Evolutionary conservation across 92 coral and sea anemone species (phyloP), one percentile per base, ranked within the genome.

Genomic region (Palythoa caribaeorum): DNA sequence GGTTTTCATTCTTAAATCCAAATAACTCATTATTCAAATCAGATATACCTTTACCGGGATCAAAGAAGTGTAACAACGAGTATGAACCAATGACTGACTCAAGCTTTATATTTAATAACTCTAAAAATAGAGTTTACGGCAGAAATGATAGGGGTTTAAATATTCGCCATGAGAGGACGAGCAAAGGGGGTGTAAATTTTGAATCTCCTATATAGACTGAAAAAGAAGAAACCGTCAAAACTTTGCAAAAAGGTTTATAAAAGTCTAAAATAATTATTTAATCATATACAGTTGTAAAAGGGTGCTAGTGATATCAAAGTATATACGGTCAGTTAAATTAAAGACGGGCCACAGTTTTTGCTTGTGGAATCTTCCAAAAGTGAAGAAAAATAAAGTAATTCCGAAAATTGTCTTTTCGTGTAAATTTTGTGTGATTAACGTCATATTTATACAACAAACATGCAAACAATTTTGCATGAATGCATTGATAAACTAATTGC

Each of bases 151-250:
- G n/a, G 13, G 21, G 79, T 76, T 76, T 47, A 21, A 48, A 52
- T 17, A 48, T 3, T 47, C 15, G 28, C 17, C 37, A 65, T 11
- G 84, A 38, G 11, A 79, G 14, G 28, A 62, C 57, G 5, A 16
- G 54, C 16, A 59, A 66, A 55, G 39, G 37, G 38, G 19, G 50
- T 17, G 19, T 57, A 50, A 17, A 37, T 15, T 52, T 16, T 50
- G 69, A 78, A n/a, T 36, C 84, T n/a, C 84, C 84, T 3, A 57
- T 78, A 37, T 78, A 57, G 47, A 9, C 12, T 57, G 44, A 9
- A 39, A 36, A 36, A 38, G 57, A 10, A 50, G 19, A 11, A 75
- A 40, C 28, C 78, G 16, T 38, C 16, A 3, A 73, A 17, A 4
- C 6, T 73, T 40, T 73, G 77, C 13, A 38, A 38, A 40, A 16